A percentile compares a stretch with the other conserved stretches of the same genome.
These are phyloP conservation scores for Dromiciops gliroides DNA, from an alignment of 2,113 vertebrate species.

Conservation along the genomic window DNA sequence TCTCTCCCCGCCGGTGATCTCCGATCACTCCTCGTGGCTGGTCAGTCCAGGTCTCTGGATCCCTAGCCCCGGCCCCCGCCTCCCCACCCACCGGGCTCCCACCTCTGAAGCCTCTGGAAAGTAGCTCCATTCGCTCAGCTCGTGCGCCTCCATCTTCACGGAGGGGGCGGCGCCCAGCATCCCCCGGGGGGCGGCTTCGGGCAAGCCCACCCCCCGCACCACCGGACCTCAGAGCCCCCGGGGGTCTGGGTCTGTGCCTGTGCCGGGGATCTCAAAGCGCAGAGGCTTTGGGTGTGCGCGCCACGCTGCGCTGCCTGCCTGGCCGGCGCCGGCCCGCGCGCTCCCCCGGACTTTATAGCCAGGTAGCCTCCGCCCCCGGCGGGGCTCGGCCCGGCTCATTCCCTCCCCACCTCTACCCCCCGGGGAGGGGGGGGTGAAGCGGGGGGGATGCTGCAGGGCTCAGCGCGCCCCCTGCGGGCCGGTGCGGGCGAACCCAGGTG, in stretches of 20 bases:
- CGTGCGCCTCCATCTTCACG: slow-evolving; percentile 79
- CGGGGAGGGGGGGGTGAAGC: not conserved
- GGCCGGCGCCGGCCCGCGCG: slow-evolving; percentile 48
- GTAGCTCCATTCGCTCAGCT: slow-evolving; percentile 79
- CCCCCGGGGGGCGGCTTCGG: slow-evolving; percentile 71
- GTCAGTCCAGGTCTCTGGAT: not conserved
- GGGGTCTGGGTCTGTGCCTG: not conserved
- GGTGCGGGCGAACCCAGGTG: not conserved
- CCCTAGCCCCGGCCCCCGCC: slow-evolving; percentile 50
- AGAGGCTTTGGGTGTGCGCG: not conserved
- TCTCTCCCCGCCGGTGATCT: not conserved
- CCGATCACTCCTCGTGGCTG: not conserved
- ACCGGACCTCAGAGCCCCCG: slow-evolving; percentile 57
- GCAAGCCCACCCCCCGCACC: slow-evolving; percentile 55
- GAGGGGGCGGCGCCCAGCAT: slow-evolving; percentile 73
- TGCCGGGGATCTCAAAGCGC: slow-evolving; percentile 2
- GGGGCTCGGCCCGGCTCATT: slow-evolving; percentile 58
- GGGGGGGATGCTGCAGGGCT: slow-evolving; percentile 37
- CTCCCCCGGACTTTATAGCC: slow-evolving; percentile 73
- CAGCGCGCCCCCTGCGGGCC: slow-evolving; percentile 78
- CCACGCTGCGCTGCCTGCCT: not conserved
- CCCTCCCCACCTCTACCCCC: slow-evolving; percentile 46
- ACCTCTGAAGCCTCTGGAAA: slow-evolving; percentile 78
- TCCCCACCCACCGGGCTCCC: slow-evolving; percentile 65
- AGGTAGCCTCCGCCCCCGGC: slow-evolving; percentile 55